These are phyloP conservation scores for Leptinotarsa texana DNA, from an alignment of 1,140 invertebrate species.

Conservation along the genomic window DNA sequence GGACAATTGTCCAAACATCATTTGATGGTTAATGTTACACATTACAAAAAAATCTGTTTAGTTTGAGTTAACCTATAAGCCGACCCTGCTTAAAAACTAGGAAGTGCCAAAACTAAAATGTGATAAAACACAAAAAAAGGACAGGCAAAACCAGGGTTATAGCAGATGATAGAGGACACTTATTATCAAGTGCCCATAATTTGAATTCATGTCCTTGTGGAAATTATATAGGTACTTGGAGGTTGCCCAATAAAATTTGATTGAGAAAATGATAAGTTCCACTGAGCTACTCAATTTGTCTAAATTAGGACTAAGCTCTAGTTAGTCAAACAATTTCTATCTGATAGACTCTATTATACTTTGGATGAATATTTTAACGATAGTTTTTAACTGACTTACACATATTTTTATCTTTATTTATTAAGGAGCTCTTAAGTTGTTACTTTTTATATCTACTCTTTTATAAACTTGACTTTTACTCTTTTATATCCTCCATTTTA, in stretches of 20 bases:
- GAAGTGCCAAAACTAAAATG: conserved; percentile 65
- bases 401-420: too few species aligned
- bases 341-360: too few species aligned
- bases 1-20: neutral
- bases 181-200: conserved; percentile 57
- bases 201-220: conserved; percentile 57
- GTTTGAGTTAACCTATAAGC: conserved; percentile 40
- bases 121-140: conserved; percentile 53
- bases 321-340: too few species aligned
- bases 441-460: too few species aligned
- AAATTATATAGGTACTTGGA: conserved; percentile 58
- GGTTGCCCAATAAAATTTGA: conserved; percentile 59
- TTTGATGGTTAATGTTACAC: neutral
- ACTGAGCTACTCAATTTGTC: neutral
- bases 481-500: too few species aligned
- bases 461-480: too few species aligned
- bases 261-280: conserved; percentile 48
- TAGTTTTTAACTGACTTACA: too few species aligned
- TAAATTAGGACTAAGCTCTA: too few species aligned
- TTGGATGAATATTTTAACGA: too few species aligned
- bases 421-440: too few species aligned
- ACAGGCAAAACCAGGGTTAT: conserved; percentile 56
- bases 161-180: conserved; percentile 59
- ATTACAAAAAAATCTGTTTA: conserved; percentile 20
- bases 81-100: conserved; percentile 64